phyloP scores from a whole-genome alignment of 2,797 vertebrate genomes.

The Scolopax bukidnonensis region DNA sequence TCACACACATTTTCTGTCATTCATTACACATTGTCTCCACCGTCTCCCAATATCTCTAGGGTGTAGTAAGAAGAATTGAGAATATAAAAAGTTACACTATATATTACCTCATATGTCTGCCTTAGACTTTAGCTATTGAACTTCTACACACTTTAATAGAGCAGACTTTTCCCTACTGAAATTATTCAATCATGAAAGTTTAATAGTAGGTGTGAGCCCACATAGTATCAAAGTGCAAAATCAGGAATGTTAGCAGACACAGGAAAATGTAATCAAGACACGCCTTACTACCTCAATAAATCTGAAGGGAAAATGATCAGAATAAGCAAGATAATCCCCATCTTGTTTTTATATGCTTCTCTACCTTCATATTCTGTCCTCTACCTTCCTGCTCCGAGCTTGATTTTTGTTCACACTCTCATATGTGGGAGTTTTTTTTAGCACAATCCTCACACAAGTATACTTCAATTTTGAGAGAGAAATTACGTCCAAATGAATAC shows the following conservation, averaged over 20 bases:
- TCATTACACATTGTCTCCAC: conserved; percentile 35
- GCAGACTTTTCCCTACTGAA: conserved; percentile 15
- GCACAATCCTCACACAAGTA: background rate
- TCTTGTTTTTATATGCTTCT: background rate
- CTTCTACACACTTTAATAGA: background rate
- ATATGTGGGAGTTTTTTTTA: background rate
- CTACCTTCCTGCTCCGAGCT: background rate
- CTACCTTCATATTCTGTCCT: background rate
- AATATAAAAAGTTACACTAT: conserved; percentile 42
- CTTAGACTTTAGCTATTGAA: conserved; percentile 22
- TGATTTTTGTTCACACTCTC: background rate
- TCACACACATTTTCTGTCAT: conserved; percentile 34
- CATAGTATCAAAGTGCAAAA: background rate
- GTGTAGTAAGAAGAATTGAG: conserved; percentile 16
- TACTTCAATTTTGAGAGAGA: background rate
- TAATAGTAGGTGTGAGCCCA: background rate
- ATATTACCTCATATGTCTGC: conserved; percentile 56
- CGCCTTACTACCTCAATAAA: background rate
- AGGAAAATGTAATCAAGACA: background rate
- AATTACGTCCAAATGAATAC: background rate
- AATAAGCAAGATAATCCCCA: background rate
- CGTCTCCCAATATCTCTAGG: conserved; percentile 31
- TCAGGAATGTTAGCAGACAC: background rate
- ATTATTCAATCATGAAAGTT: conserved; percentile 25
- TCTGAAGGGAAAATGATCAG: background rate